These are phyloP conservation scores for Epinephelus lanceolatus DNA, from an alignment of 2,113 vertebrate genomes.

Conservation along the genomic window DNA sequence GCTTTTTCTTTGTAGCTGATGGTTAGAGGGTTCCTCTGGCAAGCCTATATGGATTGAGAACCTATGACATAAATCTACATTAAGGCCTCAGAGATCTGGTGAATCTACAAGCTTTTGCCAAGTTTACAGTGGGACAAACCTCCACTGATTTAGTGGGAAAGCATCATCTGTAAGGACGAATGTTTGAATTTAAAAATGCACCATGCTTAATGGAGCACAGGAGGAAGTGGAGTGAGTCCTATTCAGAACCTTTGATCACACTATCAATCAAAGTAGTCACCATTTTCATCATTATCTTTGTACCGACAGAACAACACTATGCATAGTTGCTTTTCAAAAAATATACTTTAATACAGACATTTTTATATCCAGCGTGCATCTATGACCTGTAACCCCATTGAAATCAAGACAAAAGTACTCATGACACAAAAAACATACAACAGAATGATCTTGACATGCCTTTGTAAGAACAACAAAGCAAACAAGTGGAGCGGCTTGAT, in stretches of 20 bases:
- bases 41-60: not conserved
- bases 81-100: no score
- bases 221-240: not conserved
- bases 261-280: not conserved
- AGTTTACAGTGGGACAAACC: not conserved
- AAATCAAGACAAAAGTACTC: constrained; percentile 44
- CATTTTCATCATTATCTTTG: not conserved
- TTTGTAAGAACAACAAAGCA: constrained; percentile 50
- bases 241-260: not conserved
- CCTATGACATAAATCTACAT: not conserved
- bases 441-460: constrained; percentile 57
- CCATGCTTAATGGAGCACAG: constrained; percentile 1
- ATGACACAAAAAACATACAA: constrained; percentile 54
- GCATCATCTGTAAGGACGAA: not conserved
- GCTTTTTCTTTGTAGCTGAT: not conserved
- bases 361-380: constrained; percentile 63
- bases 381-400: constrained; percentile 47
- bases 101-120: constrained; percentile 1
- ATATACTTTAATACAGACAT: constrained; percentile 73
- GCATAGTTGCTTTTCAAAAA: constrained; percentile 60
- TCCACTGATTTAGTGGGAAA: not conserved
- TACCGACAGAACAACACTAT: constrained; percentile 12
- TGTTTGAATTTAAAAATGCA: not conserved
- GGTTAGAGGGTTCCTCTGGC: not conserved
- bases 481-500: constrained; percentile 19